Evolutionary conservation across 2,797 vertebrate genomes (phyloP), one percentile per base, ranked within the genome.

Genomic region (Erethizon dorsatum): DNA sequence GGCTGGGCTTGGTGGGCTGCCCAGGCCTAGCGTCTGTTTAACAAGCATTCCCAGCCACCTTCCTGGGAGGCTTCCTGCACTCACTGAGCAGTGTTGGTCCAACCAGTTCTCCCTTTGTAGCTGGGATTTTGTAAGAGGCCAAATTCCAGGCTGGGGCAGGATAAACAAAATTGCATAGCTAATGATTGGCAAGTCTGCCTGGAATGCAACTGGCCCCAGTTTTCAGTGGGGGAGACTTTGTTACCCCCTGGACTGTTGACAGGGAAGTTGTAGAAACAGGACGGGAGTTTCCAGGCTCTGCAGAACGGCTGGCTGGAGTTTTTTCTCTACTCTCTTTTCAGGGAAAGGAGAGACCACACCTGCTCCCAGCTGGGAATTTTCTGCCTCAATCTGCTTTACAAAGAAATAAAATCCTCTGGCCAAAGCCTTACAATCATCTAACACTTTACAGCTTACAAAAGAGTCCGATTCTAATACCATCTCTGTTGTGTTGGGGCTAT

Each of bases 121-220:
- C 98, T 96, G 79, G 84, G 98, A 95, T 99, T 98, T 99, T 98
- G 98, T 98, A 99, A 99, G 94, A 98, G 98, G 98, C 97, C 98
- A 98, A 98, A 98, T 98, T 99, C 98, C 98, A 98, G 97, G 97
- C 98, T 89, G 86, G 96, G 94, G 97, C 98, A 98, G 98, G 97
- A 98, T 96, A 98, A 99, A 98, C 98, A 98, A 98, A 97, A 98
- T 97, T 97, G 86, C 95, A 87, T 88, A 96, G 98, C 98, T 99
- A 98, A 98, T 98, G 98, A 98, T 98, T 98, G 98, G 97, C 97
- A 96, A 98, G 98, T 95, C 93, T 84, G 96, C 97, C 97, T 97
- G 97, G 98, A 98, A 98, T 97, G 97, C 97, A 96, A 90, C 97
- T 98, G 97, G 97, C 97, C 93, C 97, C 98, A 96, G 97, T 90